phyloP scores from a whole-genome alignment of 2,113 vertebrate genomes.

The Galemys pyrenaicus region DNA sequence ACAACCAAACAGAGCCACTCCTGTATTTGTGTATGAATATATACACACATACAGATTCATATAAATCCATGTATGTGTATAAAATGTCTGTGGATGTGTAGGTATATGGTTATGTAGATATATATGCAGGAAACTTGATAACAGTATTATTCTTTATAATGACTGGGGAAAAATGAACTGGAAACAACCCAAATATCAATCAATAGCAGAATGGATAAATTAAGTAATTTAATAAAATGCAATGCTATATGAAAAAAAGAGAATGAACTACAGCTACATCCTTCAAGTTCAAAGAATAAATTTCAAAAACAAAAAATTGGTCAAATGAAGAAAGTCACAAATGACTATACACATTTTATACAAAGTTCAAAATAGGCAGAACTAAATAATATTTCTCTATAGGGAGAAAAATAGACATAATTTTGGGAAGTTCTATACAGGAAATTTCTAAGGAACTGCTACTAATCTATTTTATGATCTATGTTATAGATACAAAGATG shows the following conservation, averaged over 20 bases:
- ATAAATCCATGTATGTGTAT: neutral
- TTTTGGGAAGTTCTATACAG: neutral
- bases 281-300: constrained; percentile 11
- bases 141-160: neutral
- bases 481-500: neutral
- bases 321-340: constrained; percentile 11
- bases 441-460: neutral
- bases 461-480: constrained; percentile 2
- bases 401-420: neutral
- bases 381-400: constrained; percentile 6
- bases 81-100: neutral
- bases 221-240: neutral
- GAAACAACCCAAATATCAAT: constrained; percentile 14
- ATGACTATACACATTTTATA: constrained; percentile 26
- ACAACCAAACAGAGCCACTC: neutral
- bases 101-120: too few species aligned
- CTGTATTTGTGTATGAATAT: neutral
- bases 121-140: neutral
- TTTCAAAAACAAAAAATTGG: constrained; percentile 13
- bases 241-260: neutral
- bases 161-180: neutral
- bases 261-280: neutral
- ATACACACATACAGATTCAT: neutral
- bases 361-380: constrained; percentile 17
- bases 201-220: constrained; percentile 14